Evolutionary conservation across 2,888 invertebrate species (phyloP), one percentile per base, ranked within the genome.

Genomic region (Gymnocheta viridis): DNA sequence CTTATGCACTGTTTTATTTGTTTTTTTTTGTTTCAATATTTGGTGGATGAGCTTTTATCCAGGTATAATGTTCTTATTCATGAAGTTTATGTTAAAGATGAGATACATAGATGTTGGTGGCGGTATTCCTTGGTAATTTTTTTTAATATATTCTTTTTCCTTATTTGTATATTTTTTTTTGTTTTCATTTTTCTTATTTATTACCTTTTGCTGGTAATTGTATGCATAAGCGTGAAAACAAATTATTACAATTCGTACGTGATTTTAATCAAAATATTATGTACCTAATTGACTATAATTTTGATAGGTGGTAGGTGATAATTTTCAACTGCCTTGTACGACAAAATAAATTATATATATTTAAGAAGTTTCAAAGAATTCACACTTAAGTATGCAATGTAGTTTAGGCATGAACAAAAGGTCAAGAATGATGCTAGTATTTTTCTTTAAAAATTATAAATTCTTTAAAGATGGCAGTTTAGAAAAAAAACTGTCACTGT

Each of bases 191-290:
- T 76, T 72, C 24, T 84, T 70, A 79, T 82, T 82, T 85, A 79
- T 72, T 83, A 64, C 77, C 35, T 81, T 77, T 70, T 69, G 69
- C 60, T 67, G 82, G 69, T 81, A 83, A 82, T 85, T 80, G 81
- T 82, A 83, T 85, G 85, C 86, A 86, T 85, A 88, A 89, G 89
- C 90, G 90, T 89, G 89, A 89, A 88, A 84, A 89, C 88, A 90
- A 91, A 91, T 90, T 90, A 90, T 91, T 89, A 88, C 88, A 88
- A 86, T 87, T 88, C 86, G 90, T 90, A 90, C 91, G 91, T 91
- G 91, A 90, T 89, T 90, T 89, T 87, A 89, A 87, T 89, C 88
- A 88, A 87, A 81, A 78, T 78, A 81, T 81, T 62, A 58, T 72
- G 69, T 62, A 78, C 69, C 86, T 69, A 84, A 84, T 81, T 84